Evolutionary conservation across 2,797 vertebrate species (phyloP).

Genomic region (Paguma larvata): DNA sequence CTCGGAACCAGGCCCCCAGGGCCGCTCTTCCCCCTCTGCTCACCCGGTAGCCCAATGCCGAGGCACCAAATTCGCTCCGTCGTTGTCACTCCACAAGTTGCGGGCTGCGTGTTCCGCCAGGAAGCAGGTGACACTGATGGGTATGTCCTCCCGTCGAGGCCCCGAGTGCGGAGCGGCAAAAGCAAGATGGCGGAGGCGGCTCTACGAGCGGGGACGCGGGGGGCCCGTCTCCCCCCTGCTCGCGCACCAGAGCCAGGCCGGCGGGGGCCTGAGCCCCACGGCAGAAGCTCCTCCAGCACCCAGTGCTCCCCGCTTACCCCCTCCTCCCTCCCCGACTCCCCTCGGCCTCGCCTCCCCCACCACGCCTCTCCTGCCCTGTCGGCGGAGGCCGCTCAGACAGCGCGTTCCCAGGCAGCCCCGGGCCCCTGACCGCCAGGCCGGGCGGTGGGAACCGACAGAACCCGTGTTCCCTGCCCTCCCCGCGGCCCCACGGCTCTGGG

Average conservation of each 20-base stretch:
- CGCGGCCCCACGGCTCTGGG: accelerated
- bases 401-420: background rate
- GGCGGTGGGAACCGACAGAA: background rate
- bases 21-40: background rate
- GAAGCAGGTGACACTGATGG: constrained; percentile 39
- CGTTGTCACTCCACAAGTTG: constrained; percentile 74
- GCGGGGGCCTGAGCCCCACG: background rate
- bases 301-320: background rate
- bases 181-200: too few species aligned
- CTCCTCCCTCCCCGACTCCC: background rate
- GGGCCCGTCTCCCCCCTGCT: background rate
- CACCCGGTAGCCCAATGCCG: background rate
- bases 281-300: background rate
- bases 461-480: background rate
- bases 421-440: background rate
- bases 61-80: constrained; percentile 72
- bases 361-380: background rate
- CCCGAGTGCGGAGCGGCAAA: background rate
- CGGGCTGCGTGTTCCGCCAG: constrained; percentile 16
- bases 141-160: constrained; percentile 55
- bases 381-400: background rate
- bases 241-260: accelerated
- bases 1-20: background rate
- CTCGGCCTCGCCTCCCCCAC: constrained; percentile 1
- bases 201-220: too few species aligned